Evolutionary conservation across 1,140 invertebrate species (phyloP), one percentile per base, ranked within the genome.

Genomic region (Sitobion miscanthi): DNA sequence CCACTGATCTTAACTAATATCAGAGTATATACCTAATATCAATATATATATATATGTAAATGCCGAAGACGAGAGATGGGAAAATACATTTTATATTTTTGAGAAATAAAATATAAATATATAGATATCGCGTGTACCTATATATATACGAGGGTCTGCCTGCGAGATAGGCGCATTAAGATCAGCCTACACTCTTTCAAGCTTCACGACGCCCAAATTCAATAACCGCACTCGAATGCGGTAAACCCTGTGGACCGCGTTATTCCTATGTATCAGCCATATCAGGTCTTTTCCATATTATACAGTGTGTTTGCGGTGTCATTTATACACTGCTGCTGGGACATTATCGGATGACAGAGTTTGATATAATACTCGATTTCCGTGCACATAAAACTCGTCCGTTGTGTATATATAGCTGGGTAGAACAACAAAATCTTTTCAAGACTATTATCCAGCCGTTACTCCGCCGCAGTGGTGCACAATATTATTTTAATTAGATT

Each of bases 141-240:
- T 86, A 47, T 49, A 87, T 86, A 47, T 86, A 30, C 42, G 30
- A 0, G 1, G 35, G 42, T n/a, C 54, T 83, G 21, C 21, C 14
- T 30, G 38, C n/a, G n/a, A n/a, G 62, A 77, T 77, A 77, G 30
- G 62, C 23, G 77, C 30, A 52, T 92, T 52, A n/a, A 52, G 25
- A 85, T 83, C 69, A 38, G 38, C 69, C 23, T 42, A 25, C 91
- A 49, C 77, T 92, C 54, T 89, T 92, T 92, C 91, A 92, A 92
- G 91, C 91, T 83, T 47, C 91, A 52, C 3, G 45, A 49, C 17
- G 5, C n/a, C 91, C 69, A 83, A 92, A 92, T 92, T 92, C 91
- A 92, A 92, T 92, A 92, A 82, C 91, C 69, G 85, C 47, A 91
- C n/a, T 92, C n/a, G 35, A 42, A 92, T 52, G 47, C n/a, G 47